Conservation (phyloP, 2,113 vertebrate species). For the Mus pahari region DNA sequence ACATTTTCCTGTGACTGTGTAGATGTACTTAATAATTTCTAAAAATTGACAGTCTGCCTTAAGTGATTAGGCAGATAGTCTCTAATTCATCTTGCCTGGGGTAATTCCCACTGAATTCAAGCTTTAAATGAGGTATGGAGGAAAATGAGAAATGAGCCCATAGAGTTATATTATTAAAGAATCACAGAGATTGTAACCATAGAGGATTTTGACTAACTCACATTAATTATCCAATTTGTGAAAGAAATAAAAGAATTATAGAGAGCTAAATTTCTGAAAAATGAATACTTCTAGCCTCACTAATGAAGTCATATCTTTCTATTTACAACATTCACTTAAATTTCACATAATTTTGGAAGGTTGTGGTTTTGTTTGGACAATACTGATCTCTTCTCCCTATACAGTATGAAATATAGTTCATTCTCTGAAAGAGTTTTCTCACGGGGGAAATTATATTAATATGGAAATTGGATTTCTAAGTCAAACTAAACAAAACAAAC, state of each 20-base stretch:
- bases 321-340: conserved; percentile 47
- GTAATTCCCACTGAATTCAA: conserved; percentile 84
- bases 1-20: conserved; percentile 78
- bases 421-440: conserved; percentile 11
- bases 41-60: conserved; percentile 83
- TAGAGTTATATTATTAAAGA: conserved; percentile 82
- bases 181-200: conserved; percentile 82
- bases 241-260: conserved; percentile 82
- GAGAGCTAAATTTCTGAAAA: conserved; percentile 77
- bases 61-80: conserved; percentile 82
- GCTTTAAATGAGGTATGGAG: conserved; percentile 81
- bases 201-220: conserved; percentile 82
- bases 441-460: background rate
- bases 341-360: background rate
- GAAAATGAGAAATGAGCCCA: conserved; percentile 82
- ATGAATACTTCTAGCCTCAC: conserved; percentile 67
- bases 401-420: background rate
- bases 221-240: conserved; percentile 85
- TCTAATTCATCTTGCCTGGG: conserved; percentile 82
- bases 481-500: conserved; percentile 29
- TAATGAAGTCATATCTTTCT: conserved; percentile 76
- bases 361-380: background rate
- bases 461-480: conserved; percentile 29
- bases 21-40: conserved; percentile 84
- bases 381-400: background rate